Base-by-base conservation (phyloP, 2,888 invertebrate genomes). In the Eubasilissa splendida region DNA sequence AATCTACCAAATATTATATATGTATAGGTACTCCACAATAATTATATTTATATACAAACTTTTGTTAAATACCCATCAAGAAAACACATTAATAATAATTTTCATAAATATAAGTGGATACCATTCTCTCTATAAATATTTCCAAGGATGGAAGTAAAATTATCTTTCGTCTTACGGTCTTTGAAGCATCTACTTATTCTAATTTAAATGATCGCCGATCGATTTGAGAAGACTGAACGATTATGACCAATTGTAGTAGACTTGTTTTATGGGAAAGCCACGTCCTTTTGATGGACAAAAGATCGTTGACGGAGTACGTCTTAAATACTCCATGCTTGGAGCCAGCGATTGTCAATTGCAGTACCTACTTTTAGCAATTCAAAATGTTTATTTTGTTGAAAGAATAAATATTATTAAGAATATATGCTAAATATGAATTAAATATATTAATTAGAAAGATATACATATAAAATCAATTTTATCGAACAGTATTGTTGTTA, bases 261-360 rank as follows among this genome's bases (percentile, higher is more conserved):
- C 68, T 73, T 42, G 68, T 63, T 77, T 80, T 74, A 80, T 80
- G 80, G 80, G 80, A 80, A 80, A 77, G 80, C 58, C 71, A 66
- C 77, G 80, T 80, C 80, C 80, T 80, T 79, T 80, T 65, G 80
- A 73, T 54, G 80, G 76, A 77, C 79, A 63, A 76, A 76, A 73
- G 71, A 76, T 59, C 70, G 76, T 77, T 77, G 68, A 77, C 52
- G 68, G 22, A 70, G 31, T 53, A 53, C 54, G 11, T 54, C 70
- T 70, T 53, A 73, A 73, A 73, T 73, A 73, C 54, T 58, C n/a
- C 33, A 58, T 56, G 33, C 10, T 58, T 56, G n/a, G 33, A n/a
- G 50, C 14, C 68, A 68, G 68, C 14, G 68, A 50, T 42, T 68
- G 7, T 68, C 68, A 68, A 68, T 9, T 14, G 9, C 58, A 58